These are phyloP conservation scores for Jacana jacana DNA, from an alignment of 2,113 vertebrate species.

Conservation along the genomic window DNA sequence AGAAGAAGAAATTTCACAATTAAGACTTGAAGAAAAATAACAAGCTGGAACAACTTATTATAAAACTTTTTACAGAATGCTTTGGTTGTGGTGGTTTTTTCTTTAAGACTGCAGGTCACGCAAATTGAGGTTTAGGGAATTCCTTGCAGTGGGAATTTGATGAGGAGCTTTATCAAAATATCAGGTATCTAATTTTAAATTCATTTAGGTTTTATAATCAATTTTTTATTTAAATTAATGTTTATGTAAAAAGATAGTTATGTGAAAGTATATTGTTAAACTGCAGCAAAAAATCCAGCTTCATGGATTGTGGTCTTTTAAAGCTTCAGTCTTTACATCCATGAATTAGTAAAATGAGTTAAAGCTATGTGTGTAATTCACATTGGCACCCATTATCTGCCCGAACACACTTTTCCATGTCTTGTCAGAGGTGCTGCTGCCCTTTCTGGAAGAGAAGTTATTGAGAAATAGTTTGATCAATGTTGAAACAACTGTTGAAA, in stretches of 20 bases:
- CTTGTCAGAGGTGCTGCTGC: not conserved
- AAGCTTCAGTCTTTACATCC: not conserved
- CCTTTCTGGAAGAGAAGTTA: not conserved
- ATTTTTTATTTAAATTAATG: not conserved
- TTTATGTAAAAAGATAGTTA: not conserved
- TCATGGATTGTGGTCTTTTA: not conserved
- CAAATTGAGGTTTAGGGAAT: not conserved
- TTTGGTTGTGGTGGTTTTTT: constrained; percentile 12
- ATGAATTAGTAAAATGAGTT: not conserved
- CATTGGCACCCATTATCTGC: not conserved
- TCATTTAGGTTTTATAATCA: not conserved
- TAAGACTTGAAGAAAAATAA: constrained; percentile 61
- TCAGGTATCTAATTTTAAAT: not conserved
- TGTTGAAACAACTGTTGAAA: no score
- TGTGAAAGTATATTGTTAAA: not conserved
- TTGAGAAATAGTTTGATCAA: not conserved
- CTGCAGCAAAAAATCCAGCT: not conserved
- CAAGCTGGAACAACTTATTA: constrained; percentile 35
- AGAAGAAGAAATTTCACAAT: constrained; percentile 88
- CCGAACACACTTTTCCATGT: not conserved
- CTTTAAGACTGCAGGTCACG: not conserved
- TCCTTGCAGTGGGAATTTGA: not conserved
- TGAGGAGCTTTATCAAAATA: not conserved
- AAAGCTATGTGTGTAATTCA: not conserved
- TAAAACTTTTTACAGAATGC: constrained; percentile 34